A percentile compares a stretch with the other conserved stretches of the same genome.
Conservation (phyloP, 2,113 vertebrate species). For the Salvelinus fontinalis region DNA sequence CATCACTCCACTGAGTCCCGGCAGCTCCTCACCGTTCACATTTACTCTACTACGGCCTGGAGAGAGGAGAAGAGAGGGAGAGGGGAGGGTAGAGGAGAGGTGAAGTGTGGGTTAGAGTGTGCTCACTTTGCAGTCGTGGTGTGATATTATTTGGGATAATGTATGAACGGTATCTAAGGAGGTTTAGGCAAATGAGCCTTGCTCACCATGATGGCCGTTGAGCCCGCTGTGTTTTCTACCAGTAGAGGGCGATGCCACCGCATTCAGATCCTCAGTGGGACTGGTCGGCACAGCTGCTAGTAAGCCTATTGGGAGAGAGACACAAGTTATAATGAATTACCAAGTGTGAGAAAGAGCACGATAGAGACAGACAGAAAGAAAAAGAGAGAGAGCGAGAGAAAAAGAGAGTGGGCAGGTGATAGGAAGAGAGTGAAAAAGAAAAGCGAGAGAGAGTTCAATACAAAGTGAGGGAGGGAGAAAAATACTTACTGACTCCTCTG, state of each 20-base stretch:
- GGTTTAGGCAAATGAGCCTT: neutral
- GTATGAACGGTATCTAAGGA: neutral
- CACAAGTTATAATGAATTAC: neutral
- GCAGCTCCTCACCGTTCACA: constrained; percentile 2
- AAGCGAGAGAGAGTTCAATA: neutral
- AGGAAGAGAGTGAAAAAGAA: neutral
- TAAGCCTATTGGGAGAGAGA: constrained; percentile 36
- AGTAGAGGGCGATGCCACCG: neutral
- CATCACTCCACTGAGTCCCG: constrained; percentile 24
- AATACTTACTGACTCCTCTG: constrained; percentile 50
- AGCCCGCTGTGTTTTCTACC: neutral
- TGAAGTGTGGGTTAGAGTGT: too few relatives aligned
- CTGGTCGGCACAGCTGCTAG: constrained; percentile 48
- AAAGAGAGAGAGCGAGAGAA: neutral
- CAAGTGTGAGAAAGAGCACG: neutral
- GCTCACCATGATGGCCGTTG: constrained; percentile 33
- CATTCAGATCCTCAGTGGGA: constrained; percentile 18
- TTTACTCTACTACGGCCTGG: neutral
- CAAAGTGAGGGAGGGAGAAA: neutral
- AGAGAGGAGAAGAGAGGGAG: too few relatives aligned
- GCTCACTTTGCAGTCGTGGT: neutral
- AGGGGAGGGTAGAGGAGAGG: too few relatives aligned
- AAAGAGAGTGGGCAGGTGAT: neutral
- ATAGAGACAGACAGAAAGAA: neutral
- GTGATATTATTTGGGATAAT: neutral